A percentile compares a stretch with the other conserved stretches of the same genome.
Conservation (phyloP, 1,140 invertebrate genomes). For the Chironomus striatipennis region DNA sequence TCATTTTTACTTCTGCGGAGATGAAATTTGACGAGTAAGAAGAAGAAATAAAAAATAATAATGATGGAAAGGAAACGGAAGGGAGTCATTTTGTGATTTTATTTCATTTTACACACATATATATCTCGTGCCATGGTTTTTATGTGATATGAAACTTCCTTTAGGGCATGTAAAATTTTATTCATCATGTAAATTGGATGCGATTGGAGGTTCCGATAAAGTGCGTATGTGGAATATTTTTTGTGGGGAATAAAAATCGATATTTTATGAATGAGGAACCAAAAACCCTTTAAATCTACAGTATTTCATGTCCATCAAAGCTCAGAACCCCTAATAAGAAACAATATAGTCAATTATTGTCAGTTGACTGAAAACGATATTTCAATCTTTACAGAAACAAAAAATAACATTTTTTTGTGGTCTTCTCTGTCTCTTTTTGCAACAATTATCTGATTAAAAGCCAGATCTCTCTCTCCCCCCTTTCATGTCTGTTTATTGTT, state of each 20-base stretch:
- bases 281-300: too few species aligned
- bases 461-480: neutral
- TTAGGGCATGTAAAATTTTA: conserved; percentile 2
- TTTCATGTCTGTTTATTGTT: neutral
- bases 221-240: too few species aligned
- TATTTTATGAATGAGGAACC: too few species aligned
- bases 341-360: conserved; percentile 5
- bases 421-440: neutral
- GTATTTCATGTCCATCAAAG: too few species aligned
- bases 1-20: too few species aligned
- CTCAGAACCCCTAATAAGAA: neutral
- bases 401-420: neutral
- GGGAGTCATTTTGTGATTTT: neutral
- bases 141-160: conserved; percentile 3
- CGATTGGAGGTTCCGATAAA: too few species aligned
- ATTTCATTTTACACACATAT: too few species aligned
- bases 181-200: neutral
- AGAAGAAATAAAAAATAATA: too few species aligned
- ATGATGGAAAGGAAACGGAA: neutral
- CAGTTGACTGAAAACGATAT: neutral
- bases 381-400: neutral
- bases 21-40: too few species aligned
- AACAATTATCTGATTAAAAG: conserved; percentile 5
- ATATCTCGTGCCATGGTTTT: neutral
- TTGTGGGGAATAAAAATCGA: too few species aligned